These are phyloP conservation scores for Thaleichthys pacificus DNA, from an alignment of 2,797 vertebrate genomes.

Conservation along the genomic window DNA sequence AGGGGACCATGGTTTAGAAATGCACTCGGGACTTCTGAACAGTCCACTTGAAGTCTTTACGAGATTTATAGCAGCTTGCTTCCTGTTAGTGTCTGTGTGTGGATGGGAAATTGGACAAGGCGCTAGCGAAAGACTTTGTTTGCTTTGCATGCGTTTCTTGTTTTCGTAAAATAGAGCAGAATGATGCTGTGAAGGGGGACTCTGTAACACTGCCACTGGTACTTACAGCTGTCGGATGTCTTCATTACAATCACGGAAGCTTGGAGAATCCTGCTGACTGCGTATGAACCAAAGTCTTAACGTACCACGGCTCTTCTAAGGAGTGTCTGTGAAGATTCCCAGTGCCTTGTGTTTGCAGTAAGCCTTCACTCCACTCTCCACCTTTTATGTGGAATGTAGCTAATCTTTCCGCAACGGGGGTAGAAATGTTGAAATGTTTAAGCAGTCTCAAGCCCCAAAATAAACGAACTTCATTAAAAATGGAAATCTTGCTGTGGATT, in stretches of 20 bases:
- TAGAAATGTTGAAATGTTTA: slow-evolving; percentile 37
- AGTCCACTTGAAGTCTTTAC: slow-evolving; percentile 3
- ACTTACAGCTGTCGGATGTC: background rate
- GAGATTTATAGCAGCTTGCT: background rate
- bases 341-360: slow-evolving; percentile 28
- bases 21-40: slow-evolving; percentile 9
- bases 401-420: slow-evolving; percentile 35
- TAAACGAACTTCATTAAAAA: slow-evolving; percentile 62
- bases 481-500: slow-evolving; percentile 56
- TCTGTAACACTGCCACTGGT: background rate
- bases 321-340: slow-evolving; percentile 42
- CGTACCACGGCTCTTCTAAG: background rate
- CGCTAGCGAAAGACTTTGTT: background rate
- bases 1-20: slow-evolving; percentile 2
- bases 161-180: background rate
- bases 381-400: slow-evolving; percentile 46
- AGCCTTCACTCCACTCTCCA: slow-evolving; percentile 29
- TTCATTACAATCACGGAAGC: slow-evolving; percentile 4
- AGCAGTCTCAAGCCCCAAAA: slow-evolving; percentile 48
- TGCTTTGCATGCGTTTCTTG: background rate
- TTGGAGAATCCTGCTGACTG: background rate
- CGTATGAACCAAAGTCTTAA: background rate
- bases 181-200: background rate
- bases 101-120: background rate
- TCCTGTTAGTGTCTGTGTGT: background rate